Base-by-base conservation (phyloP, 2,888 invertebrate species). In the Agrochola macilenta region DNA sequence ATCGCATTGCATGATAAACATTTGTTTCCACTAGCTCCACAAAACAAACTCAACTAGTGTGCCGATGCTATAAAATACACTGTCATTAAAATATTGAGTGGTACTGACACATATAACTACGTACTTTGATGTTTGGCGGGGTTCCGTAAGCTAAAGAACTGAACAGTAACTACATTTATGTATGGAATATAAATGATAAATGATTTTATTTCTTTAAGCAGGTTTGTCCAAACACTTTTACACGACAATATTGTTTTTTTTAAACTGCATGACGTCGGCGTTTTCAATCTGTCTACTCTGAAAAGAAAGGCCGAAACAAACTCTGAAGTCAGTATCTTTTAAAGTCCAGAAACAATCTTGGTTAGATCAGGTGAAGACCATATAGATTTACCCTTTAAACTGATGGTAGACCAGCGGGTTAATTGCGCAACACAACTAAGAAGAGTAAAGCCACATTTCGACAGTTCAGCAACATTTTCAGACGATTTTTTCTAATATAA, bases 31-130 rank as follows among this genome's bases (percentile, higher is more conserved):
- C 9, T n/a, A n/a, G n/a, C 9, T 58, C 20, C 58, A 69, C 84
- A 84, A 84, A 65, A 61, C 49, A 69, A 79, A 65, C 73, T 71
- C 68, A 8, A 43, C 30, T 26, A 54, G 54, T 26, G 39, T 14
- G 52, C 43, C 60, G 64, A 1, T 83, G 69, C 63, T 65, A 35
- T 57, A 30, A 73, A 81, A 60, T 43, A 80, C 58, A 30, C 66
- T 58, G 2, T 84, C 81, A 70, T 80, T 84, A 79, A 73, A 69
- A 79, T 69, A 83, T 78, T 68, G 64, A 78, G 57, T 69, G 84
- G 35, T 17, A 52, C 63, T 35, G 17, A 46, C 35, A 57, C 4
- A 23, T 43, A 35, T 23, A 49, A 14, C 39, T 43, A 52, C 20
- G 30, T 52, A 5, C 43, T 78, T 23, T n/a, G n/a, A 54, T 58